Evolutionary conservation across 2,113 vertebrate genomes (phyloP), one percentile per base, ranked within the genome.

Genomic region (Toxostoma redivivum): DNA sequence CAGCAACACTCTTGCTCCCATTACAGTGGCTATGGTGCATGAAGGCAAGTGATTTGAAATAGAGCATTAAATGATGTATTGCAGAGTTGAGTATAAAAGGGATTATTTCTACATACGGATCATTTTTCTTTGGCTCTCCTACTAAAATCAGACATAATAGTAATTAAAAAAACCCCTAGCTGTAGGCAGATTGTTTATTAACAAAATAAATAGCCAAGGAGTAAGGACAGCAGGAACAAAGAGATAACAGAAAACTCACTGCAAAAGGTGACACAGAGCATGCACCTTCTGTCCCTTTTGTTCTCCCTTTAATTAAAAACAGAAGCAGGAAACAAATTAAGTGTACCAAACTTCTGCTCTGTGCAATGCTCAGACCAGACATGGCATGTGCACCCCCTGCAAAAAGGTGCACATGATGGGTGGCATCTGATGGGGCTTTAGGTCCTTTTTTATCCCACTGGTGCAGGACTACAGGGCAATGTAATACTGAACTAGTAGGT

Each of bases 221-320:
- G 44, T 77, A 90, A 93, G 64, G 76, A 81, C 35, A 92, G 44
- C 37, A 74, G 60, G 78, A 85, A 70, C 50, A 94, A 84, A 85
- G 66, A 89, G 84, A 69, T 76, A 91, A 91, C 57, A 92, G 66
- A 89, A 95, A 94, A 85, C 19, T 65, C 54, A 54, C 50, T 48
- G 18, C 53, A 77, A 84, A 94, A 94, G 78, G 81, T 95, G 73
- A 61, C 42, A 53, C 31, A 85, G 30, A 87, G 54, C 78, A 85
- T 40, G 16, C 21, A 89, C 84, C 70, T 79, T 87, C 81, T 91
- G 42, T 89, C 65, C 73, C 57, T 84, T 73, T 17, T 92, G 25
- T 81, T 81, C 66, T 92, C 20, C n/a, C 27, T 91, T 70, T 94
- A 94, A 92, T 82, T 95, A 92, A 94, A 92, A 92, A 51, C 54